phyloP scores from a whole-genome alignment of 2,888 invertebrate species.

The Mythimna albipuncta region DNA sequence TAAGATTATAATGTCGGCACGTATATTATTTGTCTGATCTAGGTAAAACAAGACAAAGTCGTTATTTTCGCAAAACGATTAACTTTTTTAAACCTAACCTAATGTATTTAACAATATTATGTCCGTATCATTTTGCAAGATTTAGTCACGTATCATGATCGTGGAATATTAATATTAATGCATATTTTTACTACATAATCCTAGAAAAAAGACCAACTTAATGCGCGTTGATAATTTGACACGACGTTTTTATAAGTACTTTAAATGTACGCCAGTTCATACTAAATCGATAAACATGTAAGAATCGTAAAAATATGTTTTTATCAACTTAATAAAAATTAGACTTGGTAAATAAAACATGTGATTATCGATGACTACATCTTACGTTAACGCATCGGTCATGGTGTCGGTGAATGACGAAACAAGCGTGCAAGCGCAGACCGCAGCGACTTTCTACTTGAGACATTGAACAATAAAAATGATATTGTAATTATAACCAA shows the following conservation, averaged over 20 bases:
- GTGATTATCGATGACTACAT: conserved; percentile 69
- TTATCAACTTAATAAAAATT: conserved; percentile 72
- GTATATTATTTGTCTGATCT: background rate
- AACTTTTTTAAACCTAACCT: conserved; percentile 28
- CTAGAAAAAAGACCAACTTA: conserved; percentile 49
- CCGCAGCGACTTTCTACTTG: conserved; percentile 75
- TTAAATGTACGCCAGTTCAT: conserved; percentile 63
- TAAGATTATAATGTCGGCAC: background rate
- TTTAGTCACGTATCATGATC: conserved; percentile 64
- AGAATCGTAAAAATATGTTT: conserved; percentile 67
- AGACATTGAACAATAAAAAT: conserved; percentile 77
- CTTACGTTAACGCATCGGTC: conserved; percentile 64
- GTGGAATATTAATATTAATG: conserved; percentile 62
- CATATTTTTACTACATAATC: conserved; percentile 57
- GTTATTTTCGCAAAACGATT: conserved; percentile 15
- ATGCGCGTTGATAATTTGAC: conserved; percentile 58
- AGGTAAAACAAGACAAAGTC: conserved; percentile 18
- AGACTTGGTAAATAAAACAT: conserved; percentile 76
- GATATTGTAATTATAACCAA: conserved; percentile 70
- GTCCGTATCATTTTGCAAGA: conserved; percentile 54
- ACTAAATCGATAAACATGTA: conserved; percentile 69
- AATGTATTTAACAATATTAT: conserved; percentile 46
- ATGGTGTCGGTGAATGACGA: conserved; percentile 56
- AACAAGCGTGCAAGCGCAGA: conserved; percentile 66
- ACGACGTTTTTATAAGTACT: conserved; percentile 55